phyloP scores from a whole-genome alignment of 2,888 invertebrate species.

The Rhamphomyia laevipes region DNA sequence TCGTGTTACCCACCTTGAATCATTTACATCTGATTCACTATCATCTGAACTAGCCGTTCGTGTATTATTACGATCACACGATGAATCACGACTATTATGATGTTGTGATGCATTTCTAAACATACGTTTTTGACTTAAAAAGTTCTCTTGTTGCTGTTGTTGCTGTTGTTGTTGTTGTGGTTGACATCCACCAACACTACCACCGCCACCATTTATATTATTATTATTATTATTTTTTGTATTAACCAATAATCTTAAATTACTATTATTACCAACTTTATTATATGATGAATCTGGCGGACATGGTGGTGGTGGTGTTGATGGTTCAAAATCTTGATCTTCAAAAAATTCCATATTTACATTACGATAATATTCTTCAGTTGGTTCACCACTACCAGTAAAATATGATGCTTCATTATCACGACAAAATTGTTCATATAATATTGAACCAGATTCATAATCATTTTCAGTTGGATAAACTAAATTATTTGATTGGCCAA shows the following conservation, averaged over 20 bases:
- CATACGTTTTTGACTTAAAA: not conserved
- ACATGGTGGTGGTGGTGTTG: constrained; percentile 21
- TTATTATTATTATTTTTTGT: constrained; percentile 3
- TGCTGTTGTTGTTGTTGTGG: not conserved
- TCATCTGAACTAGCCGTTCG: constrained; percentile 20
- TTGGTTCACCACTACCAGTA: constrained; percentile 23
- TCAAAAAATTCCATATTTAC: constrained; percentile 24
- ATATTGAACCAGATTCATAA: constrained; percentile 23
- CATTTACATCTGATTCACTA: constrained; percentile 19
- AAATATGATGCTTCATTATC: constrained; percentile 22
- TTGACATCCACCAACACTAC: constrained; percentile 1
- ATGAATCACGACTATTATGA: constrained; percentile 9
- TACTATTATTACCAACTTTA: not conserved
- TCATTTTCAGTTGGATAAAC: constrained; percentile 21
- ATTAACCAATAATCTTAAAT: constrained; percentile 5
- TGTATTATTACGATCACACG: constrained; percentile 9
- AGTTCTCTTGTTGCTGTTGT: not conserved
- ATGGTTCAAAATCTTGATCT: constrained; percentile 22
- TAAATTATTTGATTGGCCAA: constrained; percentile 8
- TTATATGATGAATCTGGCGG: constrained; percentile 16
- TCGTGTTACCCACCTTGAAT: constrained; percentile 20
- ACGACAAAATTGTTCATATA: constrained; percentile 23
- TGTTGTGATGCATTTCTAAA: constrained; percentile 8
- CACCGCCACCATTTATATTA: not conserved
- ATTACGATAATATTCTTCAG: constrained; percentile 24